Evolutionary conservation across 2,888 invertebrate species (phyloP), one percentile per base, ranked within the genome.

Genomic region (Brassicogethes aeneus): DNA sequence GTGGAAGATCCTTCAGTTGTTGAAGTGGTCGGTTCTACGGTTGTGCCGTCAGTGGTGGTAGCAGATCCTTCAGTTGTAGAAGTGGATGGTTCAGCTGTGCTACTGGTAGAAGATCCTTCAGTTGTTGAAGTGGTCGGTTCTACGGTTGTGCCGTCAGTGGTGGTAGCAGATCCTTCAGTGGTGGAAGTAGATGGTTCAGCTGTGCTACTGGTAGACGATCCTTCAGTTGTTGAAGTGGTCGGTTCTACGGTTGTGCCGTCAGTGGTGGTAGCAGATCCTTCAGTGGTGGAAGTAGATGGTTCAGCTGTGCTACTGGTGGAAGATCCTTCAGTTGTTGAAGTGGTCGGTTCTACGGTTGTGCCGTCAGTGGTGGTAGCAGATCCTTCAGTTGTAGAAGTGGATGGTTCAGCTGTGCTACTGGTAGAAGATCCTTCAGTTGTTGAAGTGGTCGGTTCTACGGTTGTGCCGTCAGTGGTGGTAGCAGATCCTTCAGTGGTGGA

Each of bases 241-340:
- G 32, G 32, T 32, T 10, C 32, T 10, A 13, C 14, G 10, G 32
- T 12, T 32, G 10, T 10, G 8, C 12, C 32, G 3, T 32, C 32
- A 32, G 32, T 32, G 10, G 32, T 32, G 3, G 32, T 10, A 32
- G 12, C 3, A 32, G 10, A 8, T 32, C 10, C 32, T 8, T 32
- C 32, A 12, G 32, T 32, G 12, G 32, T 32, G 3, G 32, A 10
- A 10, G 32, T 10, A 13, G 3, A 10, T 5, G 32, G 32, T 32
- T 10, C 32, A 32, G 32, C 10, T 32, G 32, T 32, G 32, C 32
- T 32, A n/a, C n/a, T n/a, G n/a, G n/a, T n/a, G 10, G 32, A 10
- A 10, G 10, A 13, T 12, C 12, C 32, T 12, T 32, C 14, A 12
- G 32, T 13, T 3, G 32, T 32, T 32, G 32, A 32, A 10, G 7